These are phyloP conservation scores for Danio tinwini DNA, from an alignment of 2,797 vertebrate genomes.

Conservation along the genomic window DNA sequence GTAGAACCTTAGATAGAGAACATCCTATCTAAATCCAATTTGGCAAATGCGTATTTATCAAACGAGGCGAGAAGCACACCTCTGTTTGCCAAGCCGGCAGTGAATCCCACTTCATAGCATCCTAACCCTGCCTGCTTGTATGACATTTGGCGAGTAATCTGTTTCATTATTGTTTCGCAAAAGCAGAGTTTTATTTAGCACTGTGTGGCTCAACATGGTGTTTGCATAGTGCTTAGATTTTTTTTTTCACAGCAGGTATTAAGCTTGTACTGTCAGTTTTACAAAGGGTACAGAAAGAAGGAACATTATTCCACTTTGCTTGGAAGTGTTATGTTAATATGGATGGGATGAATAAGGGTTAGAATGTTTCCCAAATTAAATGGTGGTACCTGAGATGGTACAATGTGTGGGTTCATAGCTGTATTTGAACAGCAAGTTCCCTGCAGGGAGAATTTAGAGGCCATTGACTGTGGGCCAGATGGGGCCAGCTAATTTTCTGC, in stretches of 20 bases:
- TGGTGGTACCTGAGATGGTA: slow-evolving; percentile 2
- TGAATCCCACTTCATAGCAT: slow-evolving; percentile 34
- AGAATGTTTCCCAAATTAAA: slow-evolving; percentile 8
- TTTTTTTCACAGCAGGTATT: slow-evolving; percentile 52
- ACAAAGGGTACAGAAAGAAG: slow-evolving; percentile 63
- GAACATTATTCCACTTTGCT: slow-evolving; percentile 64
- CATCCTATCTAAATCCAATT: slow-evolving; percentile 58
- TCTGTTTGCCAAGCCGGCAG: slow-evolving; percentile 44
- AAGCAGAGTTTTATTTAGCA: slow-evolving; percentile 44
- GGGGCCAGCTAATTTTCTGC: slow-evolving; percentile 60
- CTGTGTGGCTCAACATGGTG: slow-evolving; percentile 25
- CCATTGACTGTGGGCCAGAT: slow-evolving; percentile 40
- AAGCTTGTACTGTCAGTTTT: slow-evolving; percentile 62
- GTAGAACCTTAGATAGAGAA: slow-evolving; percentile 57
- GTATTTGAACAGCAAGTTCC: slow-evolving; percentile 25
- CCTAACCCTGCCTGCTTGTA: slow-evolving; percentile 16
- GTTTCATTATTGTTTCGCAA: slow-evolving; percentile 39
- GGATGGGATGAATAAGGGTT: slow-evolving; percentile 7
- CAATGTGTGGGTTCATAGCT: background rate
- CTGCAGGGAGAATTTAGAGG: slow-evolving; percentile 19
- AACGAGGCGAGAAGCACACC: slow-evolving; percentile 44
- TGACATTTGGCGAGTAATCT: slow-evolving; percentile 51
- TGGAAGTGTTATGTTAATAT: slow-evolving; percentile 29
- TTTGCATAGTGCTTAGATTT: slow-evolving; percentile 35
- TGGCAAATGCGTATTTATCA: slow-evolving; percentile 56